Base-by-base conservation (phyloP, 1,140 invertebrate species). In the Pemphigus obesinymphae region DNA sequence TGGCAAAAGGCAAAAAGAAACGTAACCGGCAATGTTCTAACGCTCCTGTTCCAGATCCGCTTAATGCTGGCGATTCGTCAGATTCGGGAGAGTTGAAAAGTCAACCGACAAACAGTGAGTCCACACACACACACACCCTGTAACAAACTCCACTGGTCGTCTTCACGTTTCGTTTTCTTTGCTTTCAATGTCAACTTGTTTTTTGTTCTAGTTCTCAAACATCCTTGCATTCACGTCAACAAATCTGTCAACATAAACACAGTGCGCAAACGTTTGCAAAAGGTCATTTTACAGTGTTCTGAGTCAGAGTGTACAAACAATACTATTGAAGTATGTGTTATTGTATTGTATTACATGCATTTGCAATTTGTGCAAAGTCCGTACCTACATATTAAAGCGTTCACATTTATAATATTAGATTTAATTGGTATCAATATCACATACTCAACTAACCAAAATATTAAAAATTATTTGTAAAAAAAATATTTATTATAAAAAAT, bases 131-230 rank as follows among this genome's bases (percentile, higher is more conserved):
- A 13, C 43, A n/a, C 5, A 43, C 17, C 53, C 53, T 61, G 37
- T 61, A 80, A 58, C 76, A 80, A 80, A 31, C 76, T 80, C 76
- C 76, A 80, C 76, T 80, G 76, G 76, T 80, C 76, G 76, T 80
- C 76, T 61, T 43, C 55, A n/a, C 11, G 10, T 26, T 31, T 61
- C 5, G 13, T 7, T 45, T 26, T 2, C 26, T 63, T 2, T 5
- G 0, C 40, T 63, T 63, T 80, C 37, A 63, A 45, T 55, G 34
- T 50, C 17, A 48, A 48, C 2, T 20, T 73, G 5, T 80, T 61
- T 75, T 80, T 78, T 26, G n/a, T 40, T 78, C 17, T 58, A 63
- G 61, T 31, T 29, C 72, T 66, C 29, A 78, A 82, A 63, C 26
- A 48, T 63, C 68, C 53, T 45, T 82, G 82, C 26, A 31, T 55